These are phyloP conservation scores for Pluvianellus socialis DNA, from an alignment of 2,113 vertebrate species.

Conservation along the genomic window DNA sequence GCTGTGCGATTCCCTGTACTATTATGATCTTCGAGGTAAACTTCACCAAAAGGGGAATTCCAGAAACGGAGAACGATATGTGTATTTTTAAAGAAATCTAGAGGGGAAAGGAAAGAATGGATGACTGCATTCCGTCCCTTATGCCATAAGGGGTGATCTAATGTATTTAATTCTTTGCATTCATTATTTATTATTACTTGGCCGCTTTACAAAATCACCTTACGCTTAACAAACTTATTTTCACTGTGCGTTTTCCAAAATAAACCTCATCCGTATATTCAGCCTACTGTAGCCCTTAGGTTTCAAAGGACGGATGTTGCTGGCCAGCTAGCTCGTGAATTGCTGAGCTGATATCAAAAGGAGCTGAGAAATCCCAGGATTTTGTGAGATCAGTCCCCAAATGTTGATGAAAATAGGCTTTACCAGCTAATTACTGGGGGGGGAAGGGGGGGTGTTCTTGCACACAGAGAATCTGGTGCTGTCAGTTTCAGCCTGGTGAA, in stretches of 20 bases:
- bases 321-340: background rate
- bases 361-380: background rate
- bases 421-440: background rate
- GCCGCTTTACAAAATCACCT: background rate
- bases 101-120: background rate
- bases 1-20: background rate
- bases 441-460: background rate
- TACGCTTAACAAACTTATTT: slow-evolving; percentile 2
- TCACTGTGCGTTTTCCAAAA: background rate
- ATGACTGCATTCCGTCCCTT: background rate
- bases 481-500: slow-evolving; percentile 3
- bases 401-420: background rate
- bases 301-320: background rate
- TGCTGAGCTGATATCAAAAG: background rate
- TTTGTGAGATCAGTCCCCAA: background rate
- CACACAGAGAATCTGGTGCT: background rate
- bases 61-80: background rate
- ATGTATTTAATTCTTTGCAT: background rate
- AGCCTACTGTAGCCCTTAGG: background rate
- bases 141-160: background rate
- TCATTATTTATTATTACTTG: background rate
- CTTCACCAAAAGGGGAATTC: background rate
- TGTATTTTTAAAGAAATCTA: background rate
- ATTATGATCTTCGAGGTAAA: background rate
- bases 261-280: background rate